A percentile compares a stretch with the other conserved stretches of the same genome.
These are phyloP conservation scores for Linurgus olivaceus DNA, from an alignment of 2,797 vertebrate species.

Conservation along the genomic window DNA sequence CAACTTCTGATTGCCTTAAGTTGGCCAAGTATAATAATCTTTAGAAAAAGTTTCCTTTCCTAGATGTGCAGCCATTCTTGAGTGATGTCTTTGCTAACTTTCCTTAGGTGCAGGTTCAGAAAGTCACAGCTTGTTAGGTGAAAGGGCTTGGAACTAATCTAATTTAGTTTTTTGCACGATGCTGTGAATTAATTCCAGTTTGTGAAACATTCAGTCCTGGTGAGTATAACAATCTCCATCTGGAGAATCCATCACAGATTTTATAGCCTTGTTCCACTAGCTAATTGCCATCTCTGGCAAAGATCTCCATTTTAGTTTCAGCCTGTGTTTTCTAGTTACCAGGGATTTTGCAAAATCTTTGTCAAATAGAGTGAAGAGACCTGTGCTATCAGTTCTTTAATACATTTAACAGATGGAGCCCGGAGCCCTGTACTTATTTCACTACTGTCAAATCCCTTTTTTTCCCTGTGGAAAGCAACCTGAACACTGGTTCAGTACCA, in stretches of 20 bases:
- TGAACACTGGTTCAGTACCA: background rate
- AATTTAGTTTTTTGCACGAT: background rate
- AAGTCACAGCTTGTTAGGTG: background rate
- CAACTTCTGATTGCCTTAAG: background rate
- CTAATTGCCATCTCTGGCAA: slow-evolving; percentile 22
- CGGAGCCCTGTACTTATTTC: background rate
- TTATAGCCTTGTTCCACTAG: slow-evolving; percentile 30
- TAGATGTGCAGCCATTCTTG: slow-evolving; percentile 11
- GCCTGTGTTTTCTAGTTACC: slow-evolving; percentile 12
- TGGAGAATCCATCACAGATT: background rate
- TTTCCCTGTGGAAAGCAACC: background rate
- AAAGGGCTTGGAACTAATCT: background rate
- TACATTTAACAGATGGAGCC: background rate
- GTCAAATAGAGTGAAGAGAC: background rate
- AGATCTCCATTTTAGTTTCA: background rate
- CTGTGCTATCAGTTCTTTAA: background rate
- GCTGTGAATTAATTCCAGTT: background rate
- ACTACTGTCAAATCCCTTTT: background rate
- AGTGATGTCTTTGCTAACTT: background rate
- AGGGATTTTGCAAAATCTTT: background rate
- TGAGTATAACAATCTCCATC: background rate
- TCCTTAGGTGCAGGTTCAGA: background rate
- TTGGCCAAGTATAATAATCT: slow-evolving; percentile 11
- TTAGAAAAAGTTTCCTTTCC: slow-evolving; percentile 18
- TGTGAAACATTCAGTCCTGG: background rate